phyloP scores from a whole-genome alignment of 2,888 invertebrate genomes.

The Microplitis deprimator region DNA sequence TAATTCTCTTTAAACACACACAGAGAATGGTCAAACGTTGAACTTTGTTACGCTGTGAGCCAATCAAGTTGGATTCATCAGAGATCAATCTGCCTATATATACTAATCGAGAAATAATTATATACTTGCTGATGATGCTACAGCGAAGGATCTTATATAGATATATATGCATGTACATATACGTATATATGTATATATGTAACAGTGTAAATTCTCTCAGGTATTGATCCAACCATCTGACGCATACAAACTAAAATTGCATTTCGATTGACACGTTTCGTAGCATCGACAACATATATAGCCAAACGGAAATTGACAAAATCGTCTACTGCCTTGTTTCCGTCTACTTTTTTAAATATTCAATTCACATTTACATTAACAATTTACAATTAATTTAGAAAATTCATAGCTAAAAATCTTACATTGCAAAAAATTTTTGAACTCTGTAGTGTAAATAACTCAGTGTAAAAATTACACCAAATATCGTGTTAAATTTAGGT shows the following conservation, averaged over 20 bases:
- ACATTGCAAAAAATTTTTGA: too few relatives aligned
- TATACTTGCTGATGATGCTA: not conserved
- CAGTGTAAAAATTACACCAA: too few relatives aligned
- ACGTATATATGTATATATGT: constrained; percentile 1
- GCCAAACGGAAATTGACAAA: constrained; percentile 56
- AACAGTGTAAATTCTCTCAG: not conserved
- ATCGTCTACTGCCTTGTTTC: constrained; percentile 50
- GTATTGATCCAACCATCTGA: not conserved
- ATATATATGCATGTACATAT: not conserved
- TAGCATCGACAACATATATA: constrained; percentile 41
- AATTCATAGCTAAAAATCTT: not conserved
- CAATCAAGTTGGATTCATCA: not conserved
- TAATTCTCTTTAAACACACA: not conserved
- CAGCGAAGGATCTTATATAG: not conserved
- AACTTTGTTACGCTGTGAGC: not conserved
- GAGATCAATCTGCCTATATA: not conserved
- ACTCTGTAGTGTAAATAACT: too few relatives aligned
- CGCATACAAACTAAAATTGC: constrained; percentile 24
- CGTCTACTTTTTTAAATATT: constrained; percentile 24
- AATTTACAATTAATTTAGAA: not conserved
- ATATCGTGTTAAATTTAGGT: too few relatives aligned
- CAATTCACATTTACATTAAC: not conserved
- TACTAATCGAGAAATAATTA: constrained; percentile 4
- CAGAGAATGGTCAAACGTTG: not conserved
- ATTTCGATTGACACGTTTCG: constrained; percentile 44